Evolutionary conservation across 2,888 invertebrate genomes (phyloP), one percentile per base, ranked within the genome.

Genomic region (Andrena flavipes): DNA sequence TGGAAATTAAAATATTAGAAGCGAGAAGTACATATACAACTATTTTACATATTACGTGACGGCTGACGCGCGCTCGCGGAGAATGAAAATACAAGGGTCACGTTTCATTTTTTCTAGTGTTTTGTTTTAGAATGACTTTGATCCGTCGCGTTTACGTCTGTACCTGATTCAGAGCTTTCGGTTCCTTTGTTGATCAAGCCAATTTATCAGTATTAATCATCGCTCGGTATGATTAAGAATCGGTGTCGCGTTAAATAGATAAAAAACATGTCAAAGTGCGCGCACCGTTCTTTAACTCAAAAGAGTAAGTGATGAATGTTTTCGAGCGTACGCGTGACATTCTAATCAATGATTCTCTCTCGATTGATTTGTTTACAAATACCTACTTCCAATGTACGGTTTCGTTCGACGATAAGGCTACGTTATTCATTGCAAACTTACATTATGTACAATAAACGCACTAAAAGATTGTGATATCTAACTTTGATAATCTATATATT

Each of bases 381-480:
- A 80, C 42, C 42, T 42, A 42, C 86, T 80, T 82, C 82, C 83
- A 81, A 70, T 72, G 70, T 60, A 78, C 80, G 78, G 71, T 73
- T 82, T 78, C 30, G 75, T 80, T 71, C 79, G 79, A 83, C 77
- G 78, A 73, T 72, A 82, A 77, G 51, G 20, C 64, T 23, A 79
- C 62, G 48, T 56, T 49, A 73, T 60, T 72, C n/a, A 75, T 54
- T 30, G 56, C 51, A 77, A 54, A n/a, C 35, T 56, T 29, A 63
- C 65, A 86, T 64, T 68, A 86, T 78, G 86, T 78, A 80, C 56
- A 73, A 73, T 69, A 87, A 81, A 71, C 83, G 77, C 73, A 86
- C 81, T 64, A 82, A 81, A 81, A 88, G 62, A 81, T 78, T 86
- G 74, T 82, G 85, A 87, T 89, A 82, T 26, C 49, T 68, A 80